These are phyloP conservation scores for Zaprionus bogoriensis DNA, from an alignment of 2,888 invertebrate species.

Conservation along the genomic window DNA sequence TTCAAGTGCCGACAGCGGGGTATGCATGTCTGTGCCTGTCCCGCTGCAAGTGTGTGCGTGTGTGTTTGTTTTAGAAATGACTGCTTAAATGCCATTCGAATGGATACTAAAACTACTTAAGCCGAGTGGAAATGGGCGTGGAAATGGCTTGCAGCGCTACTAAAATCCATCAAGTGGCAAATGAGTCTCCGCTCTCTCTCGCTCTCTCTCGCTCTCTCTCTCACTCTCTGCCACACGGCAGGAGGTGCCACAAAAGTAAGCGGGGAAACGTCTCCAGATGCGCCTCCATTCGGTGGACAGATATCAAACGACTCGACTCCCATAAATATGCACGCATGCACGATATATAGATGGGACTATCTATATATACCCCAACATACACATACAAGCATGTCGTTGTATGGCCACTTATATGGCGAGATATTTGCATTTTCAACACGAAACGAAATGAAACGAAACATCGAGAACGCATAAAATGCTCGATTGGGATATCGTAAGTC, in stretches of 20 bases:
- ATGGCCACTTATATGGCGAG: background rate
- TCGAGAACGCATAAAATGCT: conserved; percentile 9
- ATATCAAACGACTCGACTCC: background rate
- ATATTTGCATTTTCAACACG: conserved; percentile 4
- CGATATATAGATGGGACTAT: no score
- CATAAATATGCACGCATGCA: background rate
- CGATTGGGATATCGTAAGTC: conserved; percentile 2
- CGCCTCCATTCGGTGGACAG: conserved; percentile 1
- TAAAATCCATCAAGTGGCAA: conserved; percentile 62
- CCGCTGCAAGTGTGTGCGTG: conserved; percentile 5
- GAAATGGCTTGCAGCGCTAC: conserved; percentile 30
- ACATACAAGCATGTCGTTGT: background rate
- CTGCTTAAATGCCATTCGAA: conserved; percentile 63
- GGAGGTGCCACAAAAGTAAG: conserved; percentile 26
- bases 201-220: background rate
- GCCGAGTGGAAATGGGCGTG: conserved; percentile 22
- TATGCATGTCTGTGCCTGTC: background rate
- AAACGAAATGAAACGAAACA: background rate
- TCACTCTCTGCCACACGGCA: conserved; percentile 19
- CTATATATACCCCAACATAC: background rate
- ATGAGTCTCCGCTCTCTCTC: conserved; percentile 7
- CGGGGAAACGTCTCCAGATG: conserved; percentile 17
- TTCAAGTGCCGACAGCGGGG: conserved; percentile 15
- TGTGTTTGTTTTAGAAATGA: conserved; percentile 49
- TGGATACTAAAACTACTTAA: conserved; percentile 69